phyloP scores from a whole-genome alignment of 2,797 vertebrate species.

The Fringilla coelebs region DNA sequence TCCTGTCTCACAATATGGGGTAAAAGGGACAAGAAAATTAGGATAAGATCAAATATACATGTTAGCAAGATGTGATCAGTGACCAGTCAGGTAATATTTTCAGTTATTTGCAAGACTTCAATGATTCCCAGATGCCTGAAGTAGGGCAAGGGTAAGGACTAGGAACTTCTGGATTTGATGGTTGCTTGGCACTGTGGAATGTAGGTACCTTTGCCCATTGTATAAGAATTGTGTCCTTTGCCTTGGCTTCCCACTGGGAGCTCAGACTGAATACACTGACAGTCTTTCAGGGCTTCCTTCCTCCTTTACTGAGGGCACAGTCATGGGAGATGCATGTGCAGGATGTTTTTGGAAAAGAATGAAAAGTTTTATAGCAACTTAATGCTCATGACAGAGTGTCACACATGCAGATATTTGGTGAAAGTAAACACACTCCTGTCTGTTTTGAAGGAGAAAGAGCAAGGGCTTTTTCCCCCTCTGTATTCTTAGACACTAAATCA shows the following conservation, averaged over 20 bases:
- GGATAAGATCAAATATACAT: not conserved
- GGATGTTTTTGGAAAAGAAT: not conserved
- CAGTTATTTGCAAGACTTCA: slow-evolving; percentile 12
- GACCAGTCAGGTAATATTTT: not conserved
- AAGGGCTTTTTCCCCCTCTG: not conserved
- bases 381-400: not conserved
- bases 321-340: not conserved
- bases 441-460: not conserved
- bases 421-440: not conserved
- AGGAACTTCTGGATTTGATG: slow-evolving; percentile 34
- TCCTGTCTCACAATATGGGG: slow-evolving; percentile 23
- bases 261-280: not conserved
- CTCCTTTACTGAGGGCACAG: not conserved
- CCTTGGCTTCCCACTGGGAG: not conserved
- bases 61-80: not conserved
- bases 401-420: not conserved
- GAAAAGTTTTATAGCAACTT: not conserved
- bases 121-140: slow-evolving; percentile 18
- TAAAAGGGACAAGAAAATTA: slow-evolving; percentile 12
- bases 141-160: not conserved
- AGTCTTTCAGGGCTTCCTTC: not conserved
- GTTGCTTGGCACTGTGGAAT: slow-evolving; percentile 48
- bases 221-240: not conserved
- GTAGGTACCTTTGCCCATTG: slow-evolving; percentile 40
- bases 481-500: not conserved